Evolutionary conservation across 2,113 vertebrate genomes (phyloP), one percentile per base, ranked within the genome.

Genomic region (Chinchilla lanigera): DNA sequence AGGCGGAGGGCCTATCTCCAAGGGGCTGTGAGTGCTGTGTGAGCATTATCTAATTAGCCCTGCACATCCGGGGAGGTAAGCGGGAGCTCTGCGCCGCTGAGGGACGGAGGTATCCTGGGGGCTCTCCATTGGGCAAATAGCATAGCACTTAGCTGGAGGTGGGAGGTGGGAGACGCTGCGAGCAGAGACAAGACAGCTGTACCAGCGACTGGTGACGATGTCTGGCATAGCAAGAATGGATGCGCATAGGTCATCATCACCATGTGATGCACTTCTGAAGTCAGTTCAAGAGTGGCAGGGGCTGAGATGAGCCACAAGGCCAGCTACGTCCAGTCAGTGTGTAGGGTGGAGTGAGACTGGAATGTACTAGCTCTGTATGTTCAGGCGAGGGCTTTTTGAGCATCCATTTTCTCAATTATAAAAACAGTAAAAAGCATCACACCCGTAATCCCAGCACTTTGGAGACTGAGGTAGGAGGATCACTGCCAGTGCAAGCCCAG

Each of bases 11-110:
- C 28, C 7, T 35, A 81, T 96, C 96, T 97, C 86, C 35, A 65
- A 94, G 93, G 73, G 95, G 65, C 87, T 54, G 75, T 58, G 58
- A 80, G 86, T 9, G 67, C 93, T 97, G 92, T 86, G 1, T 85
- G 90, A 94, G 77, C 94, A 80, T 94, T 88, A 91, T 96, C 90
- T 96, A 97, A 97, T 97, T 93, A 97, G 82, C 92, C 85, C 86
- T 85, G 22, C 81, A 81, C 87, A 65, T 89, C 78, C 88, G 44
- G n/a, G 78, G 86, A 77, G 67, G 17, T 33, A 58, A 41, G 60
- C 81, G 60, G 89, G 88, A 94, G 94, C 85, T 90, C 77, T 6
- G 61, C 86, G 96, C 86, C 58, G 3, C 61, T 2, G 24, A 89
- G 73, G 44, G 50, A 47, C 13, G 4, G 58, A 63, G 58, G 50